Evolutionary conservation across 2,888 invertebrate species (phyloP).

Genomic region (Heliothis peltigera): DNA sequence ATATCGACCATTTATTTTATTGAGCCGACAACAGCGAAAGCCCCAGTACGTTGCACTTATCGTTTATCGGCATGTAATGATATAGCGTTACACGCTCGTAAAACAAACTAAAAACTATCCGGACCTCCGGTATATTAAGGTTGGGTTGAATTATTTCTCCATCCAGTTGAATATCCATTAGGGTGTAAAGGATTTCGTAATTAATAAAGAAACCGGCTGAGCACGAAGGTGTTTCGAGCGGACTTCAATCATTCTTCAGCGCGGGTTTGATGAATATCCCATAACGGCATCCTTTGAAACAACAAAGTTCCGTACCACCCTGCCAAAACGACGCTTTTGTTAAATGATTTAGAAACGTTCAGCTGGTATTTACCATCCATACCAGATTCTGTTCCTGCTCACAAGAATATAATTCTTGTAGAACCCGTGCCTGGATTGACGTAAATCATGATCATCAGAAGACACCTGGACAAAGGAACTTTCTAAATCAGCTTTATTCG

Average conservation of each 20-base stretch:
- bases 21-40: slow-evolving; percentile 82
- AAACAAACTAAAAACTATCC: slow-evolving; percentile 79
- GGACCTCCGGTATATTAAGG: slow-evolving; percentile 69
- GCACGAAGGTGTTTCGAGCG: slow-evolving; percentile 67
- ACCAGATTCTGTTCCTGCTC: slow-evolving; percentile 68
- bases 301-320: slow-evolving; percentile 65
- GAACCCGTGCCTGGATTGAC: slow-evolving; percentile 74
- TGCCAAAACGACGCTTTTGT: slow-evolving; percentile 66
- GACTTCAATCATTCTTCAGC: slow-evolving; percentile 66
- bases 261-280: slow-evolving; percentile 66
- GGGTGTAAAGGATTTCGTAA: slow-evolving; percentile 78
- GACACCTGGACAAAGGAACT: slow-evolving; percentile 75
- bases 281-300: slow-evolving; percentile 73
- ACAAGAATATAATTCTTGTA: slow-evolving; percentile 71
- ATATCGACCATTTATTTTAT: slow-evolving; percentile 82
- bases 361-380: slow-evolving; percentile 65
- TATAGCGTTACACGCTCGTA: slow-evolving; percentile 85
- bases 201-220: slow-evolving; percentile 78
- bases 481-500: slow-evolving; percentile 78
- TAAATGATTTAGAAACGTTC: slow-evolving; percentile 68
- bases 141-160: slow-evolving; percentile 74
- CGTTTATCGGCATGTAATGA: slow-evolving; percentile 84
- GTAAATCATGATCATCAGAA: slow-evolving; percentile 80
- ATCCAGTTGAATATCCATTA: slow-evolving; percentile 79
- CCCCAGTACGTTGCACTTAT: slow-evolving; percentile 82